Percentiles rank a stretch among this genome's conserved stretches.
Conservation (phyloP, 2,797 vertebrate species). For the Microctenopoma steveboyesi region DNA sequence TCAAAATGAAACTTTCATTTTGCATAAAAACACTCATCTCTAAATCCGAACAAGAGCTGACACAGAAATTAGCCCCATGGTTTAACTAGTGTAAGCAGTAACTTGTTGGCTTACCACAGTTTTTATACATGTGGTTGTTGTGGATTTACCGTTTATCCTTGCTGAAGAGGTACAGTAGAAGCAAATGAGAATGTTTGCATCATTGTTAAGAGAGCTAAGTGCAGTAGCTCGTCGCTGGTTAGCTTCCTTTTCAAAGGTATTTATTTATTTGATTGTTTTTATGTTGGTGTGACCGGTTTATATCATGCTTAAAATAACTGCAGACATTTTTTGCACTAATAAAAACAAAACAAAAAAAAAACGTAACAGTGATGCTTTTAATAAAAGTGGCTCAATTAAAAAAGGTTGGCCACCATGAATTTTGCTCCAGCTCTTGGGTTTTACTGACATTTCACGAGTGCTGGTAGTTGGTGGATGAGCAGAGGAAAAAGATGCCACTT, state of each 20-base stretch:
- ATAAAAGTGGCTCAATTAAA: constrained; percentile 18
- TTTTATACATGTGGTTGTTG: background rate
- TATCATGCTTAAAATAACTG: no score
- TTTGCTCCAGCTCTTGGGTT: background rate
- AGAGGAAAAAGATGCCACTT: constrained; percentile 16
- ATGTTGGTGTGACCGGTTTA: no score
- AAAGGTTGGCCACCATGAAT: constrained; percentile 13
- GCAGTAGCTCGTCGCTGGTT: background rate
- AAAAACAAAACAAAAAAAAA: background rate
- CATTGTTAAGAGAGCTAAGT: no score
- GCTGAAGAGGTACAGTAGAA: background rate
- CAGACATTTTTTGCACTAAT: no score
- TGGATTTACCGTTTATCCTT: background rate
- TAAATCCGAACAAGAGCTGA: background rate
- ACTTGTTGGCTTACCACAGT: background rate
- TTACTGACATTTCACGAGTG: background rate
- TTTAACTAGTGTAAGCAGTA: background rate
- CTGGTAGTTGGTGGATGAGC: background rate
- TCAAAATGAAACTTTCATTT: background rate
- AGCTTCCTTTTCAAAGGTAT: no score
- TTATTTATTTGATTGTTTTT: no score
- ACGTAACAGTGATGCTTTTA: constrained; percentile 6
- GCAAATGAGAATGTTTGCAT: background rate
- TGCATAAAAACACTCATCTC: background rate
- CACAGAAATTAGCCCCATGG: background rate